phyloP scores from a whole-genome alignment of 2,797 vertebrate species.

The Carapus acus region DNA sequence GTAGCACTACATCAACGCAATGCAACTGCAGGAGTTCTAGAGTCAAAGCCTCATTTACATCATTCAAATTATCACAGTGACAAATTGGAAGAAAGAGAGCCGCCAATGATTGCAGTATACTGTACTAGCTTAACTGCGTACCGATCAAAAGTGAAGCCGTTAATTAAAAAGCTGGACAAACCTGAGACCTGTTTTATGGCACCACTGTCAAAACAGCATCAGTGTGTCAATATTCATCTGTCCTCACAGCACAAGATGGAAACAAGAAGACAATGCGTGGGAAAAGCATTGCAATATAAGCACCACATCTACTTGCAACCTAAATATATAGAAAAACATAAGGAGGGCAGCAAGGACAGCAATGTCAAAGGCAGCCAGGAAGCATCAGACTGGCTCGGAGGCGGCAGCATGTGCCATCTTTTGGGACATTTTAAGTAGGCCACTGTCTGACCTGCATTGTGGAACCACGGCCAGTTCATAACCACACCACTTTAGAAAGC shows the following conservation, averaged over 20 bases:
- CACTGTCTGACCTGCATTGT: conserved; percentile 69
- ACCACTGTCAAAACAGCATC: background rate
- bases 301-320: too few species aligned
- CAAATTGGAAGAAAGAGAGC: too few species aligned
- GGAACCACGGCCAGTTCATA: conserved; percentile 58
- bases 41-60: conserved; percentile 12
- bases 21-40: conserved; percentile 7
- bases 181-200: background rate
- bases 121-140: too few species aligned
- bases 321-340: background rate
- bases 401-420: conserved; percentile 48
- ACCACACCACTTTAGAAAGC: conserved; percentile 58
- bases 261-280: background rate
- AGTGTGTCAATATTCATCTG: background rate
- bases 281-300: background rate
- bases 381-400: conserved; percentile 54
- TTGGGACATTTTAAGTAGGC: conserved; percentile 65
- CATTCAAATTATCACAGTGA: too few species aligned
- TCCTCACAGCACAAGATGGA: background rate
- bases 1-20: conserved; percentile 43
- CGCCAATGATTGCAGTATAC: too few species aligned
- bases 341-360: background rate
- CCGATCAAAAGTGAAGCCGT: too few species aligned
- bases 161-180: too few species aligned
- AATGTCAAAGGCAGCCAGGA: conserved; percentile 25